phyloP scores from a whole-genome alignment of 2,888 invertebrate genomes.

The Heliconius charithonia region DNA sequence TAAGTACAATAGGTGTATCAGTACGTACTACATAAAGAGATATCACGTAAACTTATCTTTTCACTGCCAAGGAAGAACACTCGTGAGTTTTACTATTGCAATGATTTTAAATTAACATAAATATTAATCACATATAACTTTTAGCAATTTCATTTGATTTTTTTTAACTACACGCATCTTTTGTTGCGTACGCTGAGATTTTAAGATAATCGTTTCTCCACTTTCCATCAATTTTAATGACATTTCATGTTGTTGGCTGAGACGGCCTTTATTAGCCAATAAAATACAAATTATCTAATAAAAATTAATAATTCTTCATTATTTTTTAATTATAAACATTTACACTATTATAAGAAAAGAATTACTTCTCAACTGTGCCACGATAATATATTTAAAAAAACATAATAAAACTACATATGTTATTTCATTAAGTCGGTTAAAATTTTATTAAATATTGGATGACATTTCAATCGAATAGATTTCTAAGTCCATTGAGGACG shows the following conservation, averaged over 20 bases:
- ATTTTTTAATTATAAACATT: background rate
- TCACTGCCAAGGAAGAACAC: background rate
- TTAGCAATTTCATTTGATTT: background rate
- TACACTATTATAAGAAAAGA: background rate
- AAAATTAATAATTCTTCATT: background rate
- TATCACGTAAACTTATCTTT: background rate
- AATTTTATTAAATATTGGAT: constrained; percentile 6
- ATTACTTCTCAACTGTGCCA: background rate
- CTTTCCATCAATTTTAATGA: background rate
- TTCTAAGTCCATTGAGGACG: constrained; percentile 10
- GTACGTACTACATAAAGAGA: background rate
- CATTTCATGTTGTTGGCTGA: background rate
- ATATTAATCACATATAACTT: background rate
- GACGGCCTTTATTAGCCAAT: no score
- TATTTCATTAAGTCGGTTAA: constrained; percentile 3
- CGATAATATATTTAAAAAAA: background rate
- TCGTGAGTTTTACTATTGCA: background rate
- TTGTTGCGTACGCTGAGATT: no score
- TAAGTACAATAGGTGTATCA: background rate
- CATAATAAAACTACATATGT: background rate
- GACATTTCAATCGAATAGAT: constrained; percentile 17
- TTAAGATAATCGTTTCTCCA: background rate
- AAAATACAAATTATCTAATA: no score
- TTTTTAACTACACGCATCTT: background rate
- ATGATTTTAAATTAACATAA: background rate